Percentiles rank a stretch among this genome's conserved stretches.
Conservation (phyloP, 2,888 invertebrate genomes). For the Drosophila falleni region DNA sequence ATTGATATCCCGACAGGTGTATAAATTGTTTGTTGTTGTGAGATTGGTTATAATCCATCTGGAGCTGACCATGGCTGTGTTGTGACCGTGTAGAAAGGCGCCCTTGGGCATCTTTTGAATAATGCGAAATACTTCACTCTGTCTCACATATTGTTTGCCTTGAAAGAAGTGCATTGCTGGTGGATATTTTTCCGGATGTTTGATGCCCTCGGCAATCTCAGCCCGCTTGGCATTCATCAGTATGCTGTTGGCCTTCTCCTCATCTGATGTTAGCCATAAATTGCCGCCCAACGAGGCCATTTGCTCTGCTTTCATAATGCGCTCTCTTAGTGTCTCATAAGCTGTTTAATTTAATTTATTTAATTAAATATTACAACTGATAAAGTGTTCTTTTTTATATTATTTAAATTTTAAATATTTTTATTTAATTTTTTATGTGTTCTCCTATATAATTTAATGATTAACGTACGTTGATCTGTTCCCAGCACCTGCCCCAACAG, state of each 20-base stretch:
- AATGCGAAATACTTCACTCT: constrained; percentile 87
- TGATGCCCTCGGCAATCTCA: constrained; percentile 82
- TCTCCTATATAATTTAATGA: not conserved
- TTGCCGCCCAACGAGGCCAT: constrained; percentile 81
- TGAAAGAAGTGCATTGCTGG: constrained; percentile 87
- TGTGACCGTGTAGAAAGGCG: constrained; percentile 87
- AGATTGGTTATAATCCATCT: constrained; percentile 87
- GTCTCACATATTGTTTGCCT: constrained; percentile 86
- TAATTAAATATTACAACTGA: not conserved
- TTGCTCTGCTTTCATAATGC: constrained; percentile 84
- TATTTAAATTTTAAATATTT: not conserved
- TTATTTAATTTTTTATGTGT: too few species aligned
- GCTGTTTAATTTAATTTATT: constrained; percentile 60
- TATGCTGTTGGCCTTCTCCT: constrained; percentile 84
- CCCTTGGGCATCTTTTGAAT: constrained; percentile 88
- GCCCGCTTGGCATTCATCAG: constrained; percentile 84
- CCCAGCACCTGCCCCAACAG: constrained; percentile 36
- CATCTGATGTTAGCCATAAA: constrained; percentile 82
- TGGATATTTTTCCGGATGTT: constrained; percentile 86
- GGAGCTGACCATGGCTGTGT: constrained; percentile 86
- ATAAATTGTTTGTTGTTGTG: constrained; percentile 85
- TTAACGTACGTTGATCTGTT: constrained; percentile 59
- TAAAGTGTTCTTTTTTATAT: not conserved
- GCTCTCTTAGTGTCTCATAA: constrained; percentile 83
- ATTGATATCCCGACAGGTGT: constrained; percentile 82